phyloP scores from a whole-genome alignment of 92 coral and sea anemone genomes.

The Galaxea fascicularis region DNA sequence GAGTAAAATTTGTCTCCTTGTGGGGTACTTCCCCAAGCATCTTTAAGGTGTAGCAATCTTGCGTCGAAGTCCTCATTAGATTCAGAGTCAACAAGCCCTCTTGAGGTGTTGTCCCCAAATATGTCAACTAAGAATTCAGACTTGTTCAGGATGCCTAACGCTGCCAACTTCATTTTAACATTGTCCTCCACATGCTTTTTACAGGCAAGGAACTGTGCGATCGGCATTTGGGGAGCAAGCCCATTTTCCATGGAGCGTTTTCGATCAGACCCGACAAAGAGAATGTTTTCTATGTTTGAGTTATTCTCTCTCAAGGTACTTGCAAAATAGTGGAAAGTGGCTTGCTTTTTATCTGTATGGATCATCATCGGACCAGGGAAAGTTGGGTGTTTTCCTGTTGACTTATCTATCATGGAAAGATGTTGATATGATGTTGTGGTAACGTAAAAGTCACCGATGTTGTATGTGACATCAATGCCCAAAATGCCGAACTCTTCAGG shows the following conservation, averaged over 20 bases:
- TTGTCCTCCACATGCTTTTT: constrained; percentile 56
- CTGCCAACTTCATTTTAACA: constrained; percentile 11
- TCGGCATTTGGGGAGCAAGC: constrained; percentile 33
- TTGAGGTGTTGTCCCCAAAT: constrained; percentile 27
- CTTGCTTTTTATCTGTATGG: constrained; percentile 4
- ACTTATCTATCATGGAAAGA: constrained; percentile 30
- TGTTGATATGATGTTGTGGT: constrained; percentile 59
- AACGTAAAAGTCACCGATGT: constrained; percentile 51
- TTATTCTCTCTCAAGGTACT: constrained; percentile 38
- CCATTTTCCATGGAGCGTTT: constrained; percentile 48
- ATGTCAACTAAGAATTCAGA: constrained; percentile 15
- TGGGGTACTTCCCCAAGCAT: constrained; percentile 3
- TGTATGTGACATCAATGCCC: constrained; percentile 61
- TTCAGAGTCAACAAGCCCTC: constrained; percentile 30
- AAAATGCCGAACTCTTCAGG: constrained; percentile 46
- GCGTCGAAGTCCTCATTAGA: constrained; percentile 17
- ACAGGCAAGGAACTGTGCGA: constrained; percentile 51
- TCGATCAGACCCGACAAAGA: constrained; percentile 52
- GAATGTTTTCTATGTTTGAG: constrained; percentile 44
- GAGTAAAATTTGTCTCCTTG: constrained; percentile 35
- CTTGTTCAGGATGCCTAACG: constrained; percentile 15
- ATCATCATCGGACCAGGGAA: constrained; percentile 54
- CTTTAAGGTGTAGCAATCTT: constrained; percentile 1
- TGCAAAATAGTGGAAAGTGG: constrained; percentile 47
- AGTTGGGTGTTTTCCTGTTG: constrained; percentile 41